Evolutionary conservation across 1,140 invertebrate species (phyloP).

Genomic region (Trachelipus rathkii): DNA sequence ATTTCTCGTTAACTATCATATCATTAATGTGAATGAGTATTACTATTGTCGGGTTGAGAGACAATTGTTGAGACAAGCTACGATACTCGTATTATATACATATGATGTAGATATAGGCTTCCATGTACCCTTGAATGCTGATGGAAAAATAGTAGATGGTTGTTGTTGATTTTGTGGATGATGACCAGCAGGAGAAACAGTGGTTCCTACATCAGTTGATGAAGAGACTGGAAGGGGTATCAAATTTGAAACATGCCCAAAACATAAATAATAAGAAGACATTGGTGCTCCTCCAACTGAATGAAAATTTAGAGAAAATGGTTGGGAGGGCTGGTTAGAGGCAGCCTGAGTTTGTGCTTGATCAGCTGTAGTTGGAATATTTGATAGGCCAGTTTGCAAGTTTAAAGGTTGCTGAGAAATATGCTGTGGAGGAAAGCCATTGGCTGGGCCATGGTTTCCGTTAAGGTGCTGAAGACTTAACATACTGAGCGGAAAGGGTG

Average conservation of each 20-base stretch:
- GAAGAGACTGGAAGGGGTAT: neutral
- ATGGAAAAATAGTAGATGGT: neutral
- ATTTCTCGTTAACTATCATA: no score
- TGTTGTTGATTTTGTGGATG: neutral
- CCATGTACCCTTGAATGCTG: no score
- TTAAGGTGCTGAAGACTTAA: constrained; percentile 2
- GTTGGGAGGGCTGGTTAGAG: neutral
- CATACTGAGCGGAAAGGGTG: neutral
- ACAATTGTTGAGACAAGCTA: no score
- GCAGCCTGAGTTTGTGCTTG: neutral
- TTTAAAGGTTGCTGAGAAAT: neutral
- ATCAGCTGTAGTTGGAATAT: neutral
- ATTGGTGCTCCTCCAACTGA: neutral
- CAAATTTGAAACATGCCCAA: neutral
- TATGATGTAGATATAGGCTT: no score
- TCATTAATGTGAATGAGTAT: no score
- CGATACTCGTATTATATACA: no score
- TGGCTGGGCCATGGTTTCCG: neutral
- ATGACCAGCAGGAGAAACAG: neutral
- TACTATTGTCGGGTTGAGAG: no score
- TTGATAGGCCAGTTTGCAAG: neutral
- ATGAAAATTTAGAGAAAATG: neutral
- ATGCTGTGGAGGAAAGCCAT: neutral
- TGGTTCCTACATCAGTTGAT: neutral
- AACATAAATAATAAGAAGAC: neutral